phyloP scores from a whole-genome alignment of 2,888 invertebrate species.

The Ophion ellenae region DNA sequence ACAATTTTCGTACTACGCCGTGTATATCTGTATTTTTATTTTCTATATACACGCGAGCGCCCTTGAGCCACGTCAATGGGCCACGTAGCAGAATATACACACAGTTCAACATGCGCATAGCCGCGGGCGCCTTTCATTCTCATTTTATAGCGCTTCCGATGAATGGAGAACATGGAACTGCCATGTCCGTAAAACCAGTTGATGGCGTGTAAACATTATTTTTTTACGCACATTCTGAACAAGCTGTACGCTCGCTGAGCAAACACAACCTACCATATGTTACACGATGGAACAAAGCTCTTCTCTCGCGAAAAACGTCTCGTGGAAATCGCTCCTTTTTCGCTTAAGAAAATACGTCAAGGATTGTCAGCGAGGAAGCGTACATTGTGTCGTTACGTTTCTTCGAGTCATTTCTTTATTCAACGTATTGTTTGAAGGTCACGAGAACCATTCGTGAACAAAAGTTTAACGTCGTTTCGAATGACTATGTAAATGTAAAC shows the following conservation, averaged over 20 bases:
- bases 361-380: no score
- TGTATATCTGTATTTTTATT: neutral
- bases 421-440: no score
- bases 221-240: neutral
- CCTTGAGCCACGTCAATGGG: constrained; percentile 39
- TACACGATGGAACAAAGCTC: neutral
- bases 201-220: neutral
- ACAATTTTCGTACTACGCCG: no score
- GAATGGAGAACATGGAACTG: neutral
- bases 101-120: neutral
- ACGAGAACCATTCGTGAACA: no score
- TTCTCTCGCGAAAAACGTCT: neutral
- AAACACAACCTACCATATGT: neutral
- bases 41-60: constrained; percentile 8
- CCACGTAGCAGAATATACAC: constrained; percentile 8
- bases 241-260: neutral
- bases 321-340: neutral
- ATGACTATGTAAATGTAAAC: no score
- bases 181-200: neutral
- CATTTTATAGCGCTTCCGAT: constrained; percentile 2
- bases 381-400: no score
- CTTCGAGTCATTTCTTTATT: no score
- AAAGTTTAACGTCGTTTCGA: no score
- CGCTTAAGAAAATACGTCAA: neutral
- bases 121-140: neutral